phyloP scores from a whole-genome alignment of 2,888 invertebrate genomes.

The Allolobophora icterica region DNA sequence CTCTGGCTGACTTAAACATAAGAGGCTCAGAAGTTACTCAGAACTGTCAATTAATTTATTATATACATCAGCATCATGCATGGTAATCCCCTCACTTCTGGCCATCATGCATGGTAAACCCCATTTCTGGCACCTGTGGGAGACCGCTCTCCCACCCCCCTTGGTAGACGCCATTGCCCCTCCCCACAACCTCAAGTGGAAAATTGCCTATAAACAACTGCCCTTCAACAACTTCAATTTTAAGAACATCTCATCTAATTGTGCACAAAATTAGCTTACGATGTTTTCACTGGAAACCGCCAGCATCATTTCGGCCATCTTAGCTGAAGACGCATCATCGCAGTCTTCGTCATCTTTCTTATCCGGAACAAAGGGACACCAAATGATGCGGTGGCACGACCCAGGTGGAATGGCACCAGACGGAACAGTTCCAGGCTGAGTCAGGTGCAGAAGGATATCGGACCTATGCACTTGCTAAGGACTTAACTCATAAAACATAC shows the following conservation, averaged over 20 bases:
- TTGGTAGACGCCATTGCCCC: no score
- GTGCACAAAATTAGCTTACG: background rate
- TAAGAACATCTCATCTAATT: background rate
- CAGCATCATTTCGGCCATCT: conserved; percentile 10
- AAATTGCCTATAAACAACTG: no score
- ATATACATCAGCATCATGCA: no score
- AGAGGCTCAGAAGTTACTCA: no score
- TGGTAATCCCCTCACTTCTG: no score
- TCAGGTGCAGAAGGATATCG: background rate
- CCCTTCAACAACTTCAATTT: background rate
- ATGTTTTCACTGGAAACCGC: background rate
- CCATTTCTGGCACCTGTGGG: no score
- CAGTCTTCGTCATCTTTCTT: background rate
- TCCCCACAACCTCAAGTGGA: no score
- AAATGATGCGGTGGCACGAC: conserved; percentile 78
- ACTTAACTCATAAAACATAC: background rate
- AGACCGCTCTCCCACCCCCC: no score
- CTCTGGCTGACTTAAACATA: no score
- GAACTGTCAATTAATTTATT: no score
- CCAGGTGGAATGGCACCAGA: conserved; percentile 56
- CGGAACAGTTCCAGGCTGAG: background rate
- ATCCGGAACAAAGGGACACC: conserved; percentile 87
- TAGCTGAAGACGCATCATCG: background rate
- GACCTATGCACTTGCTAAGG: background rate
- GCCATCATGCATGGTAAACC: no score